Conservation (phyloP, 2,888 invertebrate genomes). For the Lasioglossum marginatum region DNA sequence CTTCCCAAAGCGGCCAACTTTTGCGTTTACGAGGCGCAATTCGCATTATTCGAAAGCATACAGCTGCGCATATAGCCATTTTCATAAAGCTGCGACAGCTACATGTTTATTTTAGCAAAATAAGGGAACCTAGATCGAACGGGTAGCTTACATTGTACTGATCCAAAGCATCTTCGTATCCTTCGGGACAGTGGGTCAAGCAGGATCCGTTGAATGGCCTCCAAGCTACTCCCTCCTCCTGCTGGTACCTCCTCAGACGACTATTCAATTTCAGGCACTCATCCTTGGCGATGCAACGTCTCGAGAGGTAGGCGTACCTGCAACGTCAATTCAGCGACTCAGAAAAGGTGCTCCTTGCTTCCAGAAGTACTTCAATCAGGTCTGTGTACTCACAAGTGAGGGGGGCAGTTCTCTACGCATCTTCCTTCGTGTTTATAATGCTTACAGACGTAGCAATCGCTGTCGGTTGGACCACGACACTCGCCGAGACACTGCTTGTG, state of each 20-base stretch:
- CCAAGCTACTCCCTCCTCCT: constrained; percentile 82
- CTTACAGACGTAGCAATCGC: constrained; percentile 89
- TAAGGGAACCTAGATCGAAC: not conserved
- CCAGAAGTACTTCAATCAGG: too few relatives aligned
- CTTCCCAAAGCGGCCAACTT: too few relatives aligned
- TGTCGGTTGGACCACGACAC: constrained; percentile 86
- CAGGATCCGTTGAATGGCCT: constrained; percentile 89
- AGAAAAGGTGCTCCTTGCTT: not conserved
- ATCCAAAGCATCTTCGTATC: constrained; percentile 83
- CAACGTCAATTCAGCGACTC: not conserved
- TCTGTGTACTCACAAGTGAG: constrained; percentile 86
- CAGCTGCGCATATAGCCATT: too few relatives aligned
- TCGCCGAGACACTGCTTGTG: constrained; percentile 93
- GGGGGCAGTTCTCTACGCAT: constrained; percentile 89
- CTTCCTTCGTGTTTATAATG: constrained; percentile 85
- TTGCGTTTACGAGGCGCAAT: too few relatives aligned
- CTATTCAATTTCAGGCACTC: constrained; percentile 87
- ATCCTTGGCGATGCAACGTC: constrained; percentile 89
- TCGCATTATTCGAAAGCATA: too few relatives aligned
- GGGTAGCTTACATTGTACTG: constrained; percentile 69
- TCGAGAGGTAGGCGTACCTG: constrained; percentile 86
- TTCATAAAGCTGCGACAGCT: too few relatives aligned
- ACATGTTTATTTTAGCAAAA: not conserved
- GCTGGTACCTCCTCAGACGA: constrained; percentile 44
- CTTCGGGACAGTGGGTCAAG: constrained; percentile 88